Evolutionary conservation across 2,888 invertebrate genomes (phyloP), one percentile per base, ranked within the genome.

Genomic region (Zootermopsis nevadensis): DNA sequence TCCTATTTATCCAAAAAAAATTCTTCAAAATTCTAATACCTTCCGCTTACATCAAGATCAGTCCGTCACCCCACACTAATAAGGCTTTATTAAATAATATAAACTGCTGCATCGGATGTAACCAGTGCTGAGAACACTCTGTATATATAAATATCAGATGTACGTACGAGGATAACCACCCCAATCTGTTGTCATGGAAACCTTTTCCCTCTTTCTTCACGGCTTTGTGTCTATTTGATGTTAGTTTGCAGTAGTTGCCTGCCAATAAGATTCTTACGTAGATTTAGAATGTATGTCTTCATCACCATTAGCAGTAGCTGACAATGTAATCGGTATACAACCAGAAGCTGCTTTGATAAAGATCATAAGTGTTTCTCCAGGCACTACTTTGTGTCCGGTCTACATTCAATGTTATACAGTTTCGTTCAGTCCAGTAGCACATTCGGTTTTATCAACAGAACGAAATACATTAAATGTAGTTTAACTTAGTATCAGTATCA

Each of bases 111-210:
- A 53, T 38, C 27, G n/a, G 48, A 31, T 35, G n/a, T 42, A 74
- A 74, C 38, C 74, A 74, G 74, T 38, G 19, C n/a, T 74, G 35
- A 38, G 74, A 74, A 74, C 35, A 74, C 38, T 15, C 74, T 74
- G 74, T 74, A 74, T 22, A 7, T 33, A 33, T 38, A 74, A 8
- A n/a, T 24, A 8, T 74, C 24, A n/a, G n/a, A n/a, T n/a, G n/a
- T n/a, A n/a, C n/a, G 38, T 60, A 60, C 60, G 33, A 69, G 33
- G 69, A 31, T 69, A 74, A 24, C 74, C 74, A 74, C 33, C n/a
- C 74, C 74, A 74, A n/a, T 38, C 74, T 38, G 74, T 74, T 60
- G 27, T n/a, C 10, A 60, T 60, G 60, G 3, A 15, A 2, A 4
- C 60, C 60, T n/a, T 27, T 27, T 6, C 24, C 60, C 27, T 60